Base-by-base conservation (phyloP, 2,113 vertebrate genomes). In the Etia nguti region DNA sequence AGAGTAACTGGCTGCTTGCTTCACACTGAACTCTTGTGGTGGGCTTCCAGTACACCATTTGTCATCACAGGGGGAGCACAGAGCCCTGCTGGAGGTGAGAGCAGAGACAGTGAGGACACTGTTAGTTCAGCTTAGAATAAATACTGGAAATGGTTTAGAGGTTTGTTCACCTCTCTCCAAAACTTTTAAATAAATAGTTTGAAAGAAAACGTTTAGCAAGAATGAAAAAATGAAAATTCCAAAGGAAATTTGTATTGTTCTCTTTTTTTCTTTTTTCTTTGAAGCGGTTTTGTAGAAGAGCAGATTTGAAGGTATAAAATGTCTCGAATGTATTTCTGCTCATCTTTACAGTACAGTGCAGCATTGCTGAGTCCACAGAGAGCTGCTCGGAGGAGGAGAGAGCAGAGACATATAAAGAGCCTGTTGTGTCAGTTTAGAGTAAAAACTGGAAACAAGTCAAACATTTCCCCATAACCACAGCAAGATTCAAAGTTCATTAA, bases 251-350 rank as follows among this genome's bases (percentile, higher is more conserved):
- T 13, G 55, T 22, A 56, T 26, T 13, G 13, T 56, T 26, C 55
- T 15, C 55, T n/a, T 0, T 56, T 56, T 56, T 26, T 56, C 13
- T 56, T 0, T 56, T 12, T 56, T 56, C 0, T 56, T 26, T 36
- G 2, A 26, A 56, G 55, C 26, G 22, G 4, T 56, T 56, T 56
- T 56, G 6, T 56, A 56, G 55, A 56, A 4, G 22, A 56, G 11
- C 4, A 6, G 55, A 56, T 56, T 56, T 57, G 56, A 57, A 29
- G 55, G 12, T 26, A 0, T 57, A 57, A 29, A 57, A 57, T 29
- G 55, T 56, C 55, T 56, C 55, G 26, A 26, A 56, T 56, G 12
- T 26, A 26, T 13, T 56, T 56, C 1, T 56, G 55, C 6, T 56
- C 55, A 26, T 56, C 22, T 56, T 56, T 56, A 56, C 26, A 56